These are phyloP conservation scores for Amiota minor DNA, from an alignment of 2,888 invertebrate species.

Conservation along the genomic window DNA sequence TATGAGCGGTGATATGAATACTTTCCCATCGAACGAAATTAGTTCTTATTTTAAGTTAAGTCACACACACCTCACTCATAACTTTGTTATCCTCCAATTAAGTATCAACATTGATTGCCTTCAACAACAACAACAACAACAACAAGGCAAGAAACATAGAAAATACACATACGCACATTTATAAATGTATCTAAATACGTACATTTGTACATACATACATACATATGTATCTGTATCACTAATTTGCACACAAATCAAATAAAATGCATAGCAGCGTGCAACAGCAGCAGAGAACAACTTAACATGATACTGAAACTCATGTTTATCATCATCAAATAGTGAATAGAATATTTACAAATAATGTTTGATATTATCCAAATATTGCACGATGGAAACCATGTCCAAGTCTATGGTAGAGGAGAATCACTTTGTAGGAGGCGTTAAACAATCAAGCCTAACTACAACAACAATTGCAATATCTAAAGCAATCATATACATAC, in stretches of 20 bases:
- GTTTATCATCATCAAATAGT: conserved; percentile 14
- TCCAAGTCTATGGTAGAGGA: neutral
- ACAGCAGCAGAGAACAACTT: neutral
- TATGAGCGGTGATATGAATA: too few relatives aligned
- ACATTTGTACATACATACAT: neutral
- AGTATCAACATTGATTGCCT: too few relatives aligned
- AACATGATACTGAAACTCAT: conserved; percentile 11
- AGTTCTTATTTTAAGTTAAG: too few relatives aligned
- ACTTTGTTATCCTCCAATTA: too few relatives aligned
- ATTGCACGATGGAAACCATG: too few relatives aligned
- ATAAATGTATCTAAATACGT: neutral
- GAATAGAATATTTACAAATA: neutral
- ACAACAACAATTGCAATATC: conserved; percentile 32
- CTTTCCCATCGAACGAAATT: too few relatives aligned
- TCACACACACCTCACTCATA: too few relatives aligned
- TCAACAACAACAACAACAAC: neutral
- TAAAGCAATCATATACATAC: conserved; percentile 11
- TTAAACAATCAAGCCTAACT: neutral
- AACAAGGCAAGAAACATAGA: neutral
- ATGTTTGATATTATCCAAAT: neutral
- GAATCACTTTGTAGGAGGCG: neutral
- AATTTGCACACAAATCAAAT: conserved; percentile 15
- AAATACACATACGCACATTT: neutral
- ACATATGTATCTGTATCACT: neutral
- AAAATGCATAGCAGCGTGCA: conserved; percentile 9